phyloP scores from a whole-genome alignment of 1,140 invertebrate genomes.

The Cydia fagiglandana region DNA sequence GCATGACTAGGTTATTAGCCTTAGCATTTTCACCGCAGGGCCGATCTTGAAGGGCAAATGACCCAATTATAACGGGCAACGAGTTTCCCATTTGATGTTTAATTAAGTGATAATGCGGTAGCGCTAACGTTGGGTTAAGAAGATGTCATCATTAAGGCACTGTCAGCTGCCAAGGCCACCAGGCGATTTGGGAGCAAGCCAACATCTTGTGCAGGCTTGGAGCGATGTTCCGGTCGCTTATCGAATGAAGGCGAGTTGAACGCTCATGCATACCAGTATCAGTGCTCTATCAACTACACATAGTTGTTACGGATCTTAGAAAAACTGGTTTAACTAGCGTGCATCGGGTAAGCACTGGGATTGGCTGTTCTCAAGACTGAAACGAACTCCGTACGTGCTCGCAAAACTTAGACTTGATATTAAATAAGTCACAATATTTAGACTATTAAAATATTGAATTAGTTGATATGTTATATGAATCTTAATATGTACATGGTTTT shows the following conservation, averaged over 20 bases:
- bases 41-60: neutral
- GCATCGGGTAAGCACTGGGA: neutral
- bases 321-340: neutral
- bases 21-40: neutral
- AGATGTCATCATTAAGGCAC: slow-evolving; percentile 45
- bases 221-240: neutral
- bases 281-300: neutral
- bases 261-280: neutral
- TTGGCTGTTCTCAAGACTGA: neutral
- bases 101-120: slow-evolving; percentile 41
- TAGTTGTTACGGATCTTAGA: neutral
- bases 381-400: slow-evolving; percentile 17
- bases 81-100: slow-evolving; percentile 32
- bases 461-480: neutral
- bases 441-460: neutral
- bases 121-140: slow-evolving; percentile 39
- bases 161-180: slow-evolving; percentile 48
- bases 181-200: slow-evolving; percentile 48
- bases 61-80: neutral
- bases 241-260: neutral
- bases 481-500: neutral
- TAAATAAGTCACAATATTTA: neutral
- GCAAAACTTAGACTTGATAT: neutral
- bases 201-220: slow-evolving; percentile 38
- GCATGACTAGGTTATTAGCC: no score